Conservation (phyloP, 2,888 invertebrate genomes). For the Poecilus cupreus region DNA sequence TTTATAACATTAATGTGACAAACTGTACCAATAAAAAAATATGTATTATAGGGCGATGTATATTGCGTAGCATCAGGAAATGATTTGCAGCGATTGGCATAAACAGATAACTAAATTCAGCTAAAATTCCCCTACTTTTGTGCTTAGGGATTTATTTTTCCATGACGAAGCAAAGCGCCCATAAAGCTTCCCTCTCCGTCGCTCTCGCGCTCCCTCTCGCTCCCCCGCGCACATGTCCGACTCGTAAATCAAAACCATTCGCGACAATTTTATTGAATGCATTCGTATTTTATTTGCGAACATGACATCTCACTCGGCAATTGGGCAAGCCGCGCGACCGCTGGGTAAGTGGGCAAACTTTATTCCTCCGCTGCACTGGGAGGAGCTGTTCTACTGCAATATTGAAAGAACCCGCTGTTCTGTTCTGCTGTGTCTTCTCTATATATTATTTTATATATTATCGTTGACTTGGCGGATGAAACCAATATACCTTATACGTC, state of each 20-base stretch:
- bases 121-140: conserved; percentile 14
- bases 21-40: too few species aligned
- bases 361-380: neutral
- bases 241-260: conserved; percentile 53
- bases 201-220: neutral
- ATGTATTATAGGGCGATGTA: too few species aligned
- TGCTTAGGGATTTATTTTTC: conserved; percentile 36
- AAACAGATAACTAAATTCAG: neutral
- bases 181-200: neutral
- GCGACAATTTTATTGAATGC: conserved; percentile 58
- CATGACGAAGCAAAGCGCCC: conserved; percentile 19
- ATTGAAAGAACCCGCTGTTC: neutral
- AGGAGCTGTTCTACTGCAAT: neutral
- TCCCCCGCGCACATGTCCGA: conserved; percentile 26
- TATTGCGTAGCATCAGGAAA: neutral
- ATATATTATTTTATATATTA: neutral
- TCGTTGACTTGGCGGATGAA: neutral
- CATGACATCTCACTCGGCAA: conserved; percentile 55
- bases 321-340: conserved; percentile 17
- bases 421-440: neutral
- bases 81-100: neutral
- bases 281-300: conserved; percentile 56
- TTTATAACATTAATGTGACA: too few species aligned
- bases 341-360: neutral
- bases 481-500: too few species aligned